Conservation (phyloP, 37 sponge, comb jelly and placozoan species). For the Diacarnus erythraeanus region DNA sequence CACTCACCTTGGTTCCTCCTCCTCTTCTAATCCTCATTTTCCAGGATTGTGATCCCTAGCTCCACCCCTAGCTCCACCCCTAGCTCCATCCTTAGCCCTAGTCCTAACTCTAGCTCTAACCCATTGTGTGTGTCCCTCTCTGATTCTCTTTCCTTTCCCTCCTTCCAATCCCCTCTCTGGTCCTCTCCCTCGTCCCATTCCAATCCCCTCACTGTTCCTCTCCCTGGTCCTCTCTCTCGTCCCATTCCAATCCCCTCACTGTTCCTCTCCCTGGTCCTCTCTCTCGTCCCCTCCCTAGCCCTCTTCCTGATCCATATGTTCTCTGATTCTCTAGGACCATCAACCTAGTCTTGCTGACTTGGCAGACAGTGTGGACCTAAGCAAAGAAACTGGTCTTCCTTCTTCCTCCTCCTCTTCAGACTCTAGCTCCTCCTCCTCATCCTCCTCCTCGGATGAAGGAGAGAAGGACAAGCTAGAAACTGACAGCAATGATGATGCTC, state of each 20-base stretch:
- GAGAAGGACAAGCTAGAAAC: slow-evolving; percentile 31
- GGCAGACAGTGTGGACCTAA: slow-evolving; percentile 81
- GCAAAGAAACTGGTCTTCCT: slow-evolving; percentile 76
- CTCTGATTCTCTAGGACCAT: slow-evolving; percentile 39
- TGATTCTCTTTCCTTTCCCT: too few species aligned
- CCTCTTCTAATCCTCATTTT: neutral
- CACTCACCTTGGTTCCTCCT: neutral
- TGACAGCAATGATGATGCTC: slow-evolving; percentile 47
- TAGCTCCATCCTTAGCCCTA: neutral
- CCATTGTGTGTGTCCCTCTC: too few species aligned
- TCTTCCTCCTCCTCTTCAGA: slow-evolving; percentile 66
- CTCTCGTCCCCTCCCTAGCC: neutral
- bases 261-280: slow-evolving; percentile 1
- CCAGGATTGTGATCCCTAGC: too few species aligned
- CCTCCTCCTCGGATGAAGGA: slow-evolving; percentile 17
- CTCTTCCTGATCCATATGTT: neutral
- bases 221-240: neutral
- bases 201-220: too few species aligned
- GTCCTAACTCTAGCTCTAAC: neutral
- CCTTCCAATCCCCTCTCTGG: too few species aligned
- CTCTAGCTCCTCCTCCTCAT: slow-evolving; percentile 47
- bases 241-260: neutral
- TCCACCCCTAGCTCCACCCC: neutral
- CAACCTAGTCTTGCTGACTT: slow-evolving; percentile 83
- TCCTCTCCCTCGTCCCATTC: too few species aligned